These are phyloP conservation scores for Ctena decussata DNA, from an alignment of 2,888 invertebrate species.

Conservation along the genomic window DNA sequence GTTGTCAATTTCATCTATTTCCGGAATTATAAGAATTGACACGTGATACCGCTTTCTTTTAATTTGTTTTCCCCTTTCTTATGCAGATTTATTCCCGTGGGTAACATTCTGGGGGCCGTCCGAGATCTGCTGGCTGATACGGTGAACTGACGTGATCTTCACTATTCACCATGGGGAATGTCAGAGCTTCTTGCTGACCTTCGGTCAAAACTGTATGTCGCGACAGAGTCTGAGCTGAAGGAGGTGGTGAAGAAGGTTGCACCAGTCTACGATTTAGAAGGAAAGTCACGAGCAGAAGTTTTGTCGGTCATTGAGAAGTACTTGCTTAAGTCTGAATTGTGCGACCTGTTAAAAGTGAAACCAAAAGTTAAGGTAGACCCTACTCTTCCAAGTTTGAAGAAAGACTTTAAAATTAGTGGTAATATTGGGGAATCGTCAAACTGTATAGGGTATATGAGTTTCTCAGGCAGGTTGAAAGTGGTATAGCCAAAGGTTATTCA, in stretches of 20 bases:
- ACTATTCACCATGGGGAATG: neutral
- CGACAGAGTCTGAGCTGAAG: neutral
- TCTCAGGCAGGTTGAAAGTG: conserved; percentile 20
- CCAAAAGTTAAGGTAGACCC: neutral
- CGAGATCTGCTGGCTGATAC: neutral
- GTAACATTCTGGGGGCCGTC: neutral
- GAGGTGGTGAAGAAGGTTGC: neutral
- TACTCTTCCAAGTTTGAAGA: neutral
- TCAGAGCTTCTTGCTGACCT: neutral
- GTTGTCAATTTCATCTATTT: too few species aligned
- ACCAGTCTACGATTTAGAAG: neutral
- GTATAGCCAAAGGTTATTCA: neutral
- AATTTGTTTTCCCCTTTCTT: too few species aligned
- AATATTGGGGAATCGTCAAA: neutral
- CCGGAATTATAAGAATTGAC: too few species aligned
- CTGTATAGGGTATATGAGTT: too few species aligned
- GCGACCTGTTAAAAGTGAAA: neutral
- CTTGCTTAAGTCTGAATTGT: neutral
- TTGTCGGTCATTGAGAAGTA: neutral
- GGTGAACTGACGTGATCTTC: neutral
- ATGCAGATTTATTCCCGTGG: too few species aligned
- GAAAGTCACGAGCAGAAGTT: neutral
- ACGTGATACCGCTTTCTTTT: too few species aligned
- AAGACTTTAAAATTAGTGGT: conserved; percentile 9
- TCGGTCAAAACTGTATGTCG: neutral